phyloP scores from a whole-genome alignment of 1,140 invertebrate species.

The Zophobas atratus region DNA sequence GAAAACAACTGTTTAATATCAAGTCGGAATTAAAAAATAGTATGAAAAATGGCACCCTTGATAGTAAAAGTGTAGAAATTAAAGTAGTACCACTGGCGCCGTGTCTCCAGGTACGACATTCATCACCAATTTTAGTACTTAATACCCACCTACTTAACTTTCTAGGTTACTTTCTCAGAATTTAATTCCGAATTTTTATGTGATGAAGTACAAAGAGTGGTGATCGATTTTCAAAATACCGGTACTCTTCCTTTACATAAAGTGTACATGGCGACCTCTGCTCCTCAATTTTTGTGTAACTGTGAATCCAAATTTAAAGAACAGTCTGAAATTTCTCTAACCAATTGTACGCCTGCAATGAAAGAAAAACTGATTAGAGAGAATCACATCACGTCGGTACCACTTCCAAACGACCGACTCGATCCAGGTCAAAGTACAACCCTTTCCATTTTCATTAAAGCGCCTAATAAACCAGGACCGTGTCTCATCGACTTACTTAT shows the following conservation, averaged over 20 bases:
- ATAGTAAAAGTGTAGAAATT: conserved; percentile 73
- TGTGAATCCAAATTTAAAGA: conserved; percentile 57
- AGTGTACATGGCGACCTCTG: conserved; percentile 78
- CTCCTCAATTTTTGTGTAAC: conserved; percentile 76
- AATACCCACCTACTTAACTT: conserved; percentile 53
- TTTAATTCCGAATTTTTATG: conserved; percentile 79
- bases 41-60: conserved; percentile 51
- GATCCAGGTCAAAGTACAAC: conserved; percentile 73
- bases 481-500: conserved; percentile 80
- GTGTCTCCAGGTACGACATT: conserved; percentile 76
- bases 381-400: conserved; percentile 71
- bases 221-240: conserved; percentile 79
- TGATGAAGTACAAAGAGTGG: conserved; percentile 80
- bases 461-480: conserved; percentile 75
- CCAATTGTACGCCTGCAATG: conserved; percentile 64
- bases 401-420: conserved; percentile 68
- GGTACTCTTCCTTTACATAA: conserved; percentile 78
- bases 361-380: conserved; percentile 69
- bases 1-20: conserved; percentile 76
- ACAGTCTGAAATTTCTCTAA: conserved; percentile 9
- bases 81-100: conserved; percentile 79
- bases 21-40: conserved; percentile 67
- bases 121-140: not conserved
- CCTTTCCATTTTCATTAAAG: conserved; percentile 78
- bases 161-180: conserved; percentile 79